Conservation (phyloP, 2,888 invertebrate genomes). For the Synergus laeviventris region DNA sequence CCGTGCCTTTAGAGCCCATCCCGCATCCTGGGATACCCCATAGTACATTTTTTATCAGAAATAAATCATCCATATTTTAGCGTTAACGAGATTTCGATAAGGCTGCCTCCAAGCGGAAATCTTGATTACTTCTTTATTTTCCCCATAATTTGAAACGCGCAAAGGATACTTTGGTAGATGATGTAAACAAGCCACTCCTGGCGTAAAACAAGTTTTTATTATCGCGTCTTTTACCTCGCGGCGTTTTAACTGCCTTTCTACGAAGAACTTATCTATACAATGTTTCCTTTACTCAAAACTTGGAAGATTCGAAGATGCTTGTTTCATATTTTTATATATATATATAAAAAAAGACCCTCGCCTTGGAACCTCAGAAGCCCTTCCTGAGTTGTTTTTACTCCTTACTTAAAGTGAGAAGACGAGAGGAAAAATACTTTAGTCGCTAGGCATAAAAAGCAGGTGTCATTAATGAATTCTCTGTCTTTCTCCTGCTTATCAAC, state of each 20-base stretch:
- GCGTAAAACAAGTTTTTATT: slow-evolving; percentile 39
- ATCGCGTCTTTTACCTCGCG: slow-evolving; percentile 20
- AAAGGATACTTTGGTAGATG: slow-evolving; percentile 34
- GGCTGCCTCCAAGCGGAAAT: slow-evolving; percentile 11
- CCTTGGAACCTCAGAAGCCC: not conserved
- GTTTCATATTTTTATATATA: not conserved
- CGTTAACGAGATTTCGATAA: slow-evolving; percentile 16
- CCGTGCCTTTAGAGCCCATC: slow-evolving; percentile 3
- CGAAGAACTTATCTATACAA: slow-evolving; percentile 14
- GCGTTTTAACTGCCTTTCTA: slow-evolving; percentile 23
- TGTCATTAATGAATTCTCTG: not conserved
- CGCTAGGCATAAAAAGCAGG: not conserved
- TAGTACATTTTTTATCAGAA: slow-evolving; percentile 2
- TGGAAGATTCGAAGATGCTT: slow-evolving; percentile 1
- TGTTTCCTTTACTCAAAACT: slow-evolving; percentile 23
- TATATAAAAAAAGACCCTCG: no score
- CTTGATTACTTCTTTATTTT: slow-evolving; percentile 23
- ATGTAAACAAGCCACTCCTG: slow-evolving; percentile 38
- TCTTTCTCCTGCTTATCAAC: not conserved
- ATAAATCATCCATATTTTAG: slow-evolving; percentile 24
- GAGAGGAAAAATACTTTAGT: not conserved
- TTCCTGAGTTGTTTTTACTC: not conserved
- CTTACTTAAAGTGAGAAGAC: not conserved
- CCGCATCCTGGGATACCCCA: slow-evolving; percentile 16
- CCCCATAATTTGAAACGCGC: slow-evolving; percentile 1